Evolutionary conservation across 2,888 invertebrate genomes (phyloP), one percentile per base, ranked within the genome.

Genomic region (Hypomecis punctinalis): DNA sequence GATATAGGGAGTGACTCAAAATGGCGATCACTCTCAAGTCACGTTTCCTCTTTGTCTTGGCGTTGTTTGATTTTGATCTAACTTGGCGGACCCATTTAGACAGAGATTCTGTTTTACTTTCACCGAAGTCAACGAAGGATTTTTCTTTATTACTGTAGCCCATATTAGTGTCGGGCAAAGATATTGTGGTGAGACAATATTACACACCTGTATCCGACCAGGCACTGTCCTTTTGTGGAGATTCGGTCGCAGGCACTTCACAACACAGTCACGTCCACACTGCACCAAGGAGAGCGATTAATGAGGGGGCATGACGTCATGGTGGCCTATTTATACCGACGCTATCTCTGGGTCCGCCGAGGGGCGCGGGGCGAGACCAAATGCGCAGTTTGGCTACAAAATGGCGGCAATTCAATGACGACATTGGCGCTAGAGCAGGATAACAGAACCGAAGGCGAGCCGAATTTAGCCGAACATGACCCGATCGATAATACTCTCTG

Each of bases 11-110:
- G 79, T 91, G 90, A 72, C 94, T 93, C 80, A 96, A 91, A 77
- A 96, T 94, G 74, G 95, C 95, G 84, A 95, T 94, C 74, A 95
- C 89, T 74, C 95, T 93, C 70, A 95, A 86, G 83, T 95, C 94
- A 76, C 94, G 94, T 74, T 93, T 94, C 79, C 91, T 93, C 86
- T 91, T 94, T 78, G 92, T 91, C 84, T 94, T 93, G 76, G 93
- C 93, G 76, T 85, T 91, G 70, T 86, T 78, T 79, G 95, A 95
- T 91, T 95, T 95, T 82, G 85, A 89, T 87, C 94, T 94, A 75
- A 95, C 94, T 91, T 93, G 91, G 66, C 90, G 93, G 79, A 95
- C 95, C 95, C 95, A 95, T 75, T 94, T 93, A 76, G 91, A 88
- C 72, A 95, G 86, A 81, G 94, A 93, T 83, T 92, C 93, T 42